A percentile compares a stretch with the other conserved stretches of the same genome.
These are phyloP conservation scores for Metopolophium dirhodum DNA, from an alignment of 1,140 invertebrate genomes.

Conservation along the genomic window DNA sequence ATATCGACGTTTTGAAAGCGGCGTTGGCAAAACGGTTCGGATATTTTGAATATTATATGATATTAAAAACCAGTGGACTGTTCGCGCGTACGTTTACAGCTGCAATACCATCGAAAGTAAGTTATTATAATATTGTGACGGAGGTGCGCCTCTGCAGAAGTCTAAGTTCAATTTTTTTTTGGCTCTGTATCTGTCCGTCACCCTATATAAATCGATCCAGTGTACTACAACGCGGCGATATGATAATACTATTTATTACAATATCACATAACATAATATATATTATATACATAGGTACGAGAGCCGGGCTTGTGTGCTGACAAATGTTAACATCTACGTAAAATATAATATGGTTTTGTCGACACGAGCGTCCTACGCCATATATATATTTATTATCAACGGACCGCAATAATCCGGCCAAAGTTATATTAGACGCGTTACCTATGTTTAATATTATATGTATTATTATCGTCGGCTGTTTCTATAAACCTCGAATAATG, in stretches of 20 bases:
- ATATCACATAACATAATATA: neutral
- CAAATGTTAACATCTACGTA: constrained; percentile 9
- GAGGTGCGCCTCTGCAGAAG: no score
- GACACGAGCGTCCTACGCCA: neutral
- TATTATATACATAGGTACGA: neutral
- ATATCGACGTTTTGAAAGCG: no score
- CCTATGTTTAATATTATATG: neutral
- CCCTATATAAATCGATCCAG: neutral
- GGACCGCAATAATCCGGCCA: neutral
- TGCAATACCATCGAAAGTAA: no score
- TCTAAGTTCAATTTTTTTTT: neutral
- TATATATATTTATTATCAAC: neutral
- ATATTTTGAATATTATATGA: no score
- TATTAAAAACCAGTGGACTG: no score
- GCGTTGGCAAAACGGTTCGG: no score
- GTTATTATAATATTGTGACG: no score
- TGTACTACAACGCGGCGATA: neutral
- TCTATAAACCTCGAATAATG: neutral
- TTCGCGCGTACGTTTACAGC: no score
- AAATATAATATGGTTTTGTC: neutral
- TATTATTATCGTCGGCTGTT: neutral
- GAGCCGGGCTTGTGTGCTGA: neutral
- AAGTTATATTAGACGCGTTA: neutral
- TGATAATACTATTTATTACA: neutral
- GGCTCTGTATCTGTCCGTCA: neutral